Evolutionary conservation across 2,888 invertebrate genomes (phyloP), one percentile per base, ranked within the genome.

Genomic region (Eupeodes luniger): DNA sequence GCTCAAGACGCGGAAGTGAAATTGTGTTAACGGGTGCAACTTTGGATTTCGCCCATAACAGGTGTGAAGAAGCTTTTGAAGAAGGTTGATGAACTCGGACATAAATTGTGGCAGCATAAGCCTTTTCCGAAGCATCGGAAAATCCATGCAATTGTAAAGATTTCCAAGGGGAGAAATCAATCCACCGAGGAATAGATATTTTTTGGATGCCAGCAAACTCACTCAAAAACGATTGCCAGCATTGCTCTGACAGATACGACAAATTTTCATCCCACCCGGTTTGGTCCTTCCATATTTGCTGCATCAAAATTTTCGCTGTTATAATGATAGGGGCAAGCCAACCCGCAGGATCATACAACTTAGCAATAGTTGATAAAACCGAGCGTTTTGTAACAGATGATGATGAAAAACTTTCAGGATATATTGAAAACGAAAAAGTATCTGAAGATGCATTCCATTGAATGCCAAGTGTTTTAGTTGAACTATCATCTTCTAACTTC

Each of bases 341-440:
- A 7, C 81, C 87, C 1, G 40, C 36, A 11, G 81, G 76, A 51
- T 87, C 83, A 40, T 72, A 80, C 0, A 83, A 14, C 53, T 77
- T 81, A 12, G 78, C 61, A 14, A 88, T 84, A 5, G 62, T 44
- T 0, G 85, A 76, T n/a, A 89, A 51, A 40, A 85, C 81, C n/a
- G n/a, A 55, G n/a, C 82, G 55, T 27, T 89, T 85, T 0, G 74
- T 27, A 27, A 27, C 27, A 27, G 27, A 27, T 78, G 7, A 47
- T 5, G 12, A 7, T 7, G 2, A 36, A 47, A 49, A 36, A 34
- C n/a, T 34, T 9, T 36, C 14, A 10, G n/a, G 11, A 34, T 9
- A 4, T 6, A 59, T 27, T 27, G 27, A 27, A 27, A 27, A 27
- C 27, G 27, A 27, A 27, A 27, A 27, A 27, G 27, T 27, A 27